A percentile compares a stretch with the other conserved stretches of the same genome.
Conservation (phyloP, 2,113 vertebrate species). For the Pluvialis apricaria region DNA sequence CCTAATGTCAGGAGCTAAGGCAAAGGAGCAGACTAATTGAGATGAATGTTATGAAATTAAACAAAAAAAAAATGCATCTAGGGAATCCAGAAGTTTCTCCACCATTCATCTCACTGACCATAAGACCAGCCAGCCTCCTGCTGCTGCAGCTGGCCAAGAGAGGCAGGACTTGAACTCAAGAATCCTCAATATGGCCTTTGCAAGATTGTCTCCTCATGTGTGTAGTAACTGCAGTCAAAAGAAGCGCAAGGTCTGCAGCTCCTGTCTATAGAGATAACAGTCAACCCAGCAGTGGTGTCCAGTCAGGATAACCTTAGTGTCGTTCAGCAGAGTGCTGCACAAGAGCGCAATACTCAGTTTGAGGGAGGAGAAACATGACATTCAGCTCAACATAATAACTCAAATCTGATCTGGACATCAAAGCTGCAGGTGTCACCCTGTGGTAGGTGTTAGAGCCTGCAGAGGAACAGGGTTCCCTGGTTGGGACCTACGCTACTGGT, state of each 20-base stretch:
- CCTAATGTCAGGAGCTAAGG: background rate
- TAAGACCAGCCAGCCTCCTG: background rate
- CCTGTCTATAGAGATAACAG: background rate
- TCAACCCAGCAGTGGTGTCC: background rate
- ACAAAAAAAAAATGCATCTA: background rate
- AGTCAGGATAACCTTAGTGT: background rate
- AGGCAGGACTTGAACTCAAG: background rate
- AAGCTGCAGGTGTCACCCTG: background rate
- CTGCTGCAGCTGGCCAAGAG: background rate
- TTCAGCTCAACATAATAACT: background rate
- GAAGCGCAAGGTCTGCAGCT: background rate
- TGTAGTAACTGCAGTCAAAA: background rate
- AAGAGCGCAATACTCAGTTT: background rate
- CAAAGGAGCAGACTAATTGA: background rate
- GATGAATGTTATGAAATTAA: background rate
- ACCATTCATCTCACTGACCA: rapidly evolving
- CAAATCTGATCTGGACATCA: background rate
- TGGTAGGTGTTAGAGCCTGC: background rate
- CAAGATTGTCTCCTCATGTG: background rate
- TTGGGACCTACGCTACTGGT: background rate
- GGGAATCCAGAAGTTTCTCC: background rate
- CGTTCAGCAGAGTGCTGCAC: background rate
- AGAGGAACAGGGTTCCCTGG: background rate
- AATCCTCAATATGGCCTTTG: background rate
- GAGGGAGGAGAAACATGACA: background rate